Evolutionary conservation across 2,888 invertebrate species (phyloP), one percentile per base, ranked within the genome.

Genomic region (Ectemnius continuus): DNA sequence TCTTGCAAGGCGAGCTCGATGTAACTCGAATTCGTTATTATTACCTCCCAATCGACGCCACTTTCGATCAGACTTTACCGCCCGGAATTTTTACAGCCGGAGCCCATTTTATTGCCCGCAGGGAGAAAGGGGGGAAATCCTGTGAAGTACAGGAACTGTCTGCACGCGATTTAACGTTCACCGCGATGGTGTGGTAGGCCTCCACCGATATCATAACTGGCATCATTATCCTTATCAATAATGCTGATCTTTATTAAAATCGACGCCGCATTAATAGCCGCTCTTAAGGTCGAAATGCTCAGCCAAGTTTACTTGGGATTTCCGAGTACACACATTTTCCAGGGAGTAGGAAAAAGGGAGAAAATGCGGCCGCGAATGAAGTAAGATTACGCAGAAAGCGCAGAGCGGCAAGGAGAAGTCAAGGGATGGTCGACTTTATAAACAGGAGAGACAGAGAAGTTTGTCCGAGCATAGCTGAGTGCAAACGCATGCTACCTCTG

Each of bases 401-500:
- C 69, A 70, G 67, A 61, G 52, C n/a, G 62, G 47, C 52, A 52
- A 67, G 61, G 65, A 81, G 59, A 23, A 23, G 47, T 23, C 59
- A 62, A 70, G 67, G 73, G 67, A 66, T 69, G 64, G 58, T 62
- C n/a, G 69, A 68, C 65, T 73, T 47, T 63, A 57, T 58, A 69
- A 69, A 73, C 71, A 61, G 58, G 67, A 70, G 64, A 61, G 58
- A 73, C 73, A 61, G 58, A 70, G 72, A 68, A 61, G 58, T 47
- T 61, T 68, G 57, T 61, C 58, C 56, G 61, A 65, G 57, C 69
- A 67, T 76, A 79, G 79, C 79, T 85, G 87, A 87, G 88, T 87
- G 87, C 87, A 87, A 87, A 87, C 79, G 81, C 87, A 87, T 87
- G 87, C 88, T 85, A 71, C 72, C 62, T 72, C 71, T 73, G 87